These are phyloP conservation scores for Montifringilla adamsi DNA, from an alignment of 2,113 vertebrate species.

Conservation along the genomic window DNA sequence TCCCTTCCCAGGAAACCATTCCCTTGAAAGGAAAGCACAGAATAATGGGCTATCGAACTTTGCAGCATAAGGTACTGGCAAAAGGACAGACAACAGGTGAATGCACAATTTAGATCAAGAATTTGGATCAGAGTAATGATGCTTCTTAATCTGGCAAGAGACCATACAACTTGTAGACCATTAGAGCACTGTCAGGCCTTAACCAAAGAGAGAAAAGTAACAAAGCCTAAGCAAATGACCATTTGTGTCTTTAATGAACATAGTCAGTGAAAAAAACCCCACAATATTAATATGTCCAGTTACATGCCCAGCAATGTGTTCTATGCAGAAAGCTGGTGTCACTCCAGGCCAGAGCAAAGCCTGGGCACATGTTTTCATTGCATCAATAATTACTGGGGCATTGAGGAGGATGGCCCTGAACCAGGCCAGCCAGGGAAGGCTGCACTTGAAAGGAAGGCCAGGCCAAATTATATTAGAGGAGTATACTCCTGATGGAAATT, in stretches of 20 bases:
- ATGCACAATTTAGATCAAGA: constrained; percentile 30
- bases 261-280: rapidly evolving
- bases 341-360: not conserved
- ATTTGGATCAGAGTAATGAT: not conserved
- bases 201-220: not conserved
- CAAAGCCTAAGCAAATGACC: not conserved
- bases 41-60: not conserved
- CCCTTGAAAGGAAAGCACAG: not conserved
- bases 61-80: not conserved
- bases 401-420: constrained; percentile 23
- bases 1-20: not conserved
- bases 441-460: constrained; percentile 19
- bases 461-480: constrained; percentile 78
- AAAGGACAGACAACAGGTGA: not conserved
- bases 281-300: not conserved
- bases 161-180: not conserved
- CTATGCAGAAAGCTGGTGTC: not conserved
- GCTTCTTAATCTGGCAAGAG: not conserved
- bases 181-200: not conserved
- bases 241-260: not conserved
- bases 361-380: constrained; percentile 5
- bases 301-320: not conserved
- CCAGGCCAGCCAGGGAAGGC: constrained; percentile 30
- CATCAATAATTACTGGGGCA: constrained; percentile 14
- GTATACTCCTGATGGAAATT: constrained; percentile 52